Evolutionary conservation across 1,140 invertebrate species (phyloP).

Genomic region (Drosophila busckii): DNA sequence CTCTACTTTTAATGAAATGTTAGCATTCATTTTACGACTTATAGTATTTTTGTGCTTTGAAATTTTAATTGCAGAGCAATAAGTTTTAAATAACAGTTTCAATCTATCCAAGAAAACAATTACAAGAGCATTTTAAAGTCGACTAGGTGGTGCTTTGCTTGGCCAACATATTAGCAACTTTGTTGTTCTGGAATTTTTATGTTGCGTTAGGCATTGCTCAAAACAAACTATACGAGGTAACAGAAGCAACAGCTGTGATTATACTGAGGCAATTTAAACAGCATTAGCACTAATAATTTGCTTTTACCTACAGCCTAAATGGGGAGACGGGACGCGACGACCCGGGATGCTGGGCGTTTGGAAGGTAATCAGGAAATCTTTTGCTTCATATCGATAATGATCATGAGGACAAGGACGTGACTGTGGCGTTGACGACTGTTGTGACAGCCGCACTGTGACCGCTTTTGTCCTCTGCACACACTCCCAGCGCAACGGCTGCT

Average conservation of each 20-base stretch:
- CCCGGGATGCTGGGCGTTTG: neutral
- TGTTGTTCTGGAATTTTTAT: slow-evolving; percentile 38
- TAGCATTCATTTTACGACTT: too few relatives aligned
- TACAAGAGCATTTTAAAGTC: neutral
- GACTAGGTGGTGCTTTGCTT: neutral
- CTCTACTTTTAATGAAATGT: slow-evolving; percentile 16
- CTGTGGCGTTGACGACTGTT: slow-evolving; percentile 49
- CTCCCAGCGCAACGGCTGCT: too few relatives aligned
- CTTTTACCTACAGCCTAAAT: slow-evolving; percentile 19
- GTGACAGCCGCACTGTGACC: slow-evolving; percentile 44
- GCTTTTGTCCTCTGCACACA: slow-evolving; percentile 2
- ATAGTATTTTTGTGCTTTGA: too few relatives aligned
- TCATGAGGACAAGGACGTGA: slow-evolving; percentile 58
- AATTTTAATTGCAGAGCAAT: too few relatives aligned
- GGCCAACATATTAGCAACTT: slow-evolving; percentile 21
- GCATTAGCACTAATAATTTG: slow-evolving; percentile 50
- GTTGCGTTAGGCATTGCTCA: neutral
- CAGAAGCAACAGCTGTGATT: slow-evolving; percentile 30
- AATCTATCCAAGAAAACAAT: neutral
- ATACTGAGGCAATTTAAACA: slow-evolving; percentile 45
- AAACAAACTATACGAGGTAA: neutral
- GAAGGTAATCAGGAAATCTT: slow-evolving; percentile 40
- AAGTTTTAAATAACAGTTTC: neutral
- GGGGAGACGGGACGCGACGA: neutral
- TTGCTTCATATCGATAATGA: slow-evolving; percentile 30